Percentiles rank a stretch among this genome's conserved stretches.
These are phyloP conservation scores for Meloidogyne exigua DNA, from an alignment of 1,140 invertebrate species.

Conservation along the genomic window DNA sequence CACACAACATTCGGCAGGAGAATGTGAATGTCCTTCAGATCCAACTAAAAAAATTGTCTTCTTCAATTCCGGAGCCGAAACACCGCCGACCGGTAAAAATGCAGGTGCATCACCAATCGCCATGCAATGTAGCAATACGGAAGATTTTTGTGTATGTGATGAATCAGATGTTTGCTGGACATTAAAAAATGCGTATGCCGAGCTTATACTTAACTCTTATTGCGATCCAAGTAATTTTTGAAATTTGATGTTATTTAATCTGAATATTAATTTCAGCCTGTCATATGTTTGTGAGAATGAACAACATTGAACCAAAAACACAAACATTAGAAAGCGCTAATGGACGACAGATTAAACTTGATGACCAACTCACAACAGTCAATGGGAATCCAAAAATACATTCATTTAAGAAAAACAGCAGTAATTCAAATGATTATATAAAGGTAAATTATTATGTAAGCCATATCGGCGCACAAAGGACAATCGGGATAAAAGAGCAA, in stretches of 20 bases:
- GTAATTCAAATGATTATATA: neutral
- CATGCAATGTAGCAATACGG: neutral
- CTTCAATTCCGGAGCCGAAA: neutral
- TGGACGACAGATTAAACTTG: neutral
- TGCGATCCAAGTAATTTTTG: neutral
- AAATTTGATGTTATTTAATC: too few relatives aligned
- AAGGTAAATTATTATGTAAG: neutral
- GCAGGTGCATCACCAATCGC: neutral
- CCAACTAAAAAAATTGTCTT: neutral
- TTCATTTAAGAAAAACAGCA: neutral
- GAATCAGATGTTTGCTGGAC: constrained; percentile 2
- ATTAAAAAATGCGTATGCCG: neutral
- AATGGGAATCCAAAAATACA: neutral
- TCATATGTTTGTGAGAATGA: constrained; percentile 13
- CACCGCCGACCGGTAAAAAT: neutral
- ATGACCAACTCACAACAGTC: neutral
- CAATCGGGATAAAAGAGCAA: too few relatives aligned
- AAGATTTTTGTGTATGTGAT: constrained; percentile 16
- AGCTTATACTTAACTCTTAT: constrained; percentile 10
- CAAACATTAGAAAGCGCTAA: constrained; percentile 5
- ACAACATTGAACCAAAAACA: constrained; percentile 16
- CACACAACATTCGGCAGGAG: neutral
- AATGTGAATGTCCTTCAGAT: constrained; percentile 3
- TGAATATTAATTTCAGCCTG: neutral
- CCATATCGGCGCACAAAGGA: too few relatives aligned